A percentile compares a stretch with the other conserved stretches of the same genome.
These are phyloP conservation scores for Pyrrhia umbra DNA, from an alignment of 2,888 invertebrate species.

Conservation along the genomic window DNA sequence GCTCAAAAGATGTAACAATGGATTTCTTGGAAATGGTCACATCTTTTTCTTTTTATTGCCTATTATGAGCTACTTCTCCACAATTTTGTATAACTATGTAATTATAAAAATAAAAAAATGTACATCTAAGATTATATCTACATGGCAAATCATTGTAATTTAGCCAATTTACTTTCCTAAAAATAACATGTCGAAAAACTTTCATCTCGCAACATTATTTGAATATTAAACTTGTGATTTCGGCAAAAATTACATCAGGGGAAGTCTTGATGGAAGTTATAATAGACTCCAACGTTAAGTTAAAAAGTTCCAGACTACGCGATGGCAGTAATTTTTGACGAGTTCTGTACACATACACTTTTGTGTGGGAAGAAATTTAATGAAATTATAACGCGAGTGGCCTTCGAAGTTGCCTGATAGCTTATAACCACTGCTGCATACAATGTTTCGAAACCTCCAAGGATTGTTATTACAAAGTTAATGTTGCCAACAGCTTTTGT, in stretches of 20 bases:
- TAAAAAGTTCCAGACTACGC: constrained; percentile 60
- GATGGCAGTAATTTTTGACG: constrained; percentile 23
- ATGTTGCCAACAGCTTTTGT: constrained; percentile 35
- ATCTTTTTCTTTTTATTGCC: neutral
- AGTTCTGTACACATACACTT: constrained; percentile 7
- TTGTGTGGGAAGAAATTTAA: constrained; percentile 30
- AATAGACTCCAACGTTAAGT: constrained; percentile 66
- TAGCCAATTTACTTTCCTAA: neutral
- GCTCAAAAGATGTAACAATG: constrained; percentile 25
- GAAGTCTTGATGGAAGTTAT: constrained; percentile 63
- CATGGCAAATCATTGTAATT: neutral
- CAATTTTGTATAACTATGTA: neutral
- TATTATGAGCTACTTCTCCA: too few relatives aligned
- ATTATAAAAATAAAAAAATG: neutral
- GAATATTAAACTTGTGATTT: constrained; percentile 35
- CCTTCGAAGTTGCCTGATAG: constrained; percentile 12
- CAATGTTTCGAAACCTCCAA: constrained; percentile 17
- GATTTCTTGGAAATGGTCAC: neutral
- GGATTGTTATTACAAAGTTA: constrained; percentile 13
- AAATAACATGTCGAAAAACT: constrained; percentile 16
- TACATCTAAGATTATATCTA: too few relatives aligned
- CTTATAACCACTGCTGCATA: constrained; percentile 7
- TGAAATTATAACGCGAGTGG: constrained; percentile 26
- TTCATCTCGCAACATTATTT: constrained; percentile 27
- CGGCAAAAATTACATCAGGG: constrained; percentile 22